A percentile compares a stretch with the other conserved stretches of the same genome.
phyloP scores from a whole-genome alignment of 2,113 vertebrate genomes.

The Vulpes vulpes region DNA sequence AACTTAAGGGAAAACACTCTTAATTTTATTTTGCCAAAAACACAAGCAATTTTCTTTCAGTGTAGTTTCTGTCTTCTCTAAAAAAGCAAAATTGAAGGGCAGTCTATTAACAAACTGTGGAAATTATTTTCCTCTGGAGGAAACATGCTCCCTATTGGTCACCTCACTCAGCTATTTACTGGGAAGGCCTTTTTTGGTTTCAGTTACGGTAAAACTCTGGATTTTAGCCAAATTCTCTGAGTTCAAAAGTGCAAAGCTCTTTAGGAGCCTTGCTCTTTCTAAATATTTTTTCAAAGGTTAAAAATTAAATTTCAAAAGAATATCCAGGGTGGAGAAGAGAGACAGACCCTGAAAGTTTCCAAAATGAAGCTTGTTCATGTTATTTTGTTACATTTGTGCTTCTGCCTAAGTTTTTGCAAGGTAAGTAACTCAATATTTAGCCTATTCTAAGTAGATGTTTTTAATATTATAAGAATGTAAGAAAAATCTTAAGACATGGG shows the following conservation, averaged over 20 bases:
- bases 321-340: slow-evolving; percentile 48
- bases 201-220: slow-evolving; percentile 70
- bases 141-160: slow-evolving; percentile 16
- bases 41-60: background rate
- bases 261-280: slow-evolving; percentile 56
- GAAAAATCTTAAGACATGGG: background rate
- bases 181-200: slow-evolving; percentile 27
- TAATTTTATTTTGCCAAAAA: slow-evolving; percentile 42
- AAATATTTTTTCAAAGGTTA: slow-evolving; percentile 88
- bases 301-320: slow-evolving; percentile 87
- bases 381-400: slow-evolving; percentile 75
- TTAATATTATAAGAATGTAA: background rate
- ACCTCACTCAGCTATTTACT: slow-evolving; percentile 49
- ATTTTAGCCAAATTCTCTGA: slow-evolving; percentile 5
- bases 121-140: background rate
- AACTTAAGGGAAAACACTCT: background rate
- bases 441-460: background rate
- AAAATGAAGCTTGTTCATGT: slow-evolving; percentile 81
- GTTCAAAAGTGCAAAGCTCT: slow-evolving; percentile 75
- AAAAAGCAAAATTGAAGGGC: background rate
- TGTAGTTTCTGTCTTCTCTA: background rate
- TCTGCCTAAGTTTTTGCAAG: slow-evolving; percentile 70
- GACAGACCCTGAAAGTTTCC: slow-evolving; percentile 41
- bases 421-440: slow-evolving; percentile 84
- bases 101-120: background rate